Evolutionary conservation across 92 coral and sea anemone genomes (phyloP).

Genomic region (Porites evermanni): DNA sequence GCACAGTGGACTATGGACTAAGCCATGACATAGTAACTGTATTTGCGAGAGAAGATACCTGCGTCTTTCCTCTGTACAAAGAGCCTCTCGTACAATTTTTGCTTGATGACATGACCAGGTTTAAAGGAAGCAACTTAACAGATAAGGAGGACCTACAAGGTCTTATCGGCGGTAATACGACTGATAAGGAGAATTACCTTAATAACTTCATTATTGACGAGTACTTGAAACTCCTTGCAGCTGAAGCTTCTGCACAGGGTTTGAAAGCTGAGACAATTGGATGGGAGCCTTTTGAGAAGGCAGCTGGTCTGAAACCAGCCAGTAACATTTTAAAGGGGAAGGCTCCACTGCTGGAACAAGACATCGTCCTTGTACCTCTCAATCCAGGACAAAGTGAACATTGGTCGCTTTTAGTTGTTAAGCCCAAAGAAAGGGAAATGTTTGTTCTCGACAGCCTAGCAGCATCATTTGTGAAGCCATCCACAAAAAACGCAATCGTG

Average conservation of each 20-base stretch:
- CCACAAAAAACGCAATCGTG: conserved; percentile 27
- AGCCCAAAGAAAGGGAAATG: conserved; percentile 37
- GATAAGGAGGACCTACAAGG: conserved; percentile 40
- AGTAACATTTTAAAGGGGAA: conserved; percentile 28
- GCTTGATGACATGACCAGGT: conserved; percentile 43
- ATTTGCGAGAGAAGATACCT: conserved; percentile 35
- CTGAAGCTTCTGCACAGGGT: conserved; percentile 8
- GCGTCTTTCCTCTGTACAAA: conserved; percentile 54
- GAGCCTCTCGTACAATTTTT: conserved; percentile 61
- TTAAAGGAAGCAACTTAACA: conserved; percentile 9
- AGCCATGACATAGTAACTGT: not conserved
- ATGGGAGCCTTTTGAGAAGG: conserved; percentile 51
- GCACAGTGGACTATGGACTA: conserved; percentile 8
- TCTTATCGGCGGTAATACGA: conserved; percentile 5
- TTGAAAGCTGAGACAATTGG: conserved; percentile 27
- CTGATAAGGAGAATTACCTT: conserved; percentile 43
- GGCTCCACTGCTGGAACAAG: conserved; percentile 43
- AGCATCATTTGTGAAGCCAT: conserved; percentile 45
- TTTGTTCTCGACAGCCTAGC: conserved; percentile 52
- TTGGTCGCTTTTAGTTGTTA: conserved; percentile 50
- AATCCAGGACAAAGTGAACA: conserved; percentile 36
- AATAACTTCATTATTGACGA: conserved; percentile 53
- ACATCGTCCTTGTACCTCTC: conserved; percentile 51
- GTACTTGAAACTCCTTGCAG: conserved; percentile 23
- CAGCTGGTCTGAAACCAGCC: conserved; percentile 22